Base-by-base conservation (phyloP, 2,113 vertebrate species). In the Pituophis catenifer region DNA sequence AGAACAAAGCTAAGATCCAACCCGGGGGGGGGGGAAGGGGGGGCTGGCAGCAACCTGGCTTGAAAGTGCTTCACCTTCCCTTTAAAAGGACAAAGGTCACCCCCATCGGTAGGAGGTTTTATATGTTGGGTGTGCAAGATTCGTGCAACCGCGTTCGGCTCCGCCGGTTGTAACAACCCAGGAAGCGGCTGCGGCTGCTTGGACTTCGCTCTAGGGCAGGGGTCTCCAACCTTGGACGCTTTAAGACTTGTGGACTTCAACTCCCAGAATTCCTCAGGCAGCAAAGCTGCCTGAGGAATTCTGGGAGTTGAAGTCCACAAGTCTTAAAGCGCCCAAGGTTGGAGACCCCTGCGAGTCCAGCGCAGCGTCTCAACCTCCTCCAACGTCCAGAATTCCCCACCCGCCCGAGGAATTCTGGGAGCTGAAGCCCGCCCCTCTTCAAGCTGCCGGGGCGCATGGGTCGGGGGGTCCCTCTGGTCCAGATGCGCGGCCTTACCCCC, bases 401-500 rank as follows among this genome's bases (percentile, higher is more conserved):
- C 26, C 29, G 17, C 52, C 52, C 13, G 53, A 8, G 87, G 87
- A 65, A 26, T 50, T 59, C n/a, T 50, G 57, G 89, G 38, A 15
- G 57, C 13, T 62, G 57, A 44, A 50, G 57, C 26, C 86, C 50
- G 9, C 24, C 50, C 50, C 52, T 1, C 26, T 8, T n/a, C 4
- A 12, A 65, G 26, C 62, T 65, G 26, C 62, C 4, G 11, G 1
- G 62, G 62, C 29, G 9, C 62, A n/a, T 29, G 26, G 26, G 62
- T 8, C 65, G 13, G 3, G 11, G n/a, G 15, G 65, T 17, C n/a
- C 12, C 12, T 70, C n/a, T 12, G 38, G 38, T 44, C 38, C 38
- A 44, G 38, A 44, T 44, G 38, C 38, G 38, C 38, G 3, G 52
- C 90, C 96, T 98, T 95, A 99, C 99, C 99, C 98, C 98, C 97